Base-by-base conservation (phyloP, 2,888 invertebrate species). In the Rugalucina vietnamica region DNA sequence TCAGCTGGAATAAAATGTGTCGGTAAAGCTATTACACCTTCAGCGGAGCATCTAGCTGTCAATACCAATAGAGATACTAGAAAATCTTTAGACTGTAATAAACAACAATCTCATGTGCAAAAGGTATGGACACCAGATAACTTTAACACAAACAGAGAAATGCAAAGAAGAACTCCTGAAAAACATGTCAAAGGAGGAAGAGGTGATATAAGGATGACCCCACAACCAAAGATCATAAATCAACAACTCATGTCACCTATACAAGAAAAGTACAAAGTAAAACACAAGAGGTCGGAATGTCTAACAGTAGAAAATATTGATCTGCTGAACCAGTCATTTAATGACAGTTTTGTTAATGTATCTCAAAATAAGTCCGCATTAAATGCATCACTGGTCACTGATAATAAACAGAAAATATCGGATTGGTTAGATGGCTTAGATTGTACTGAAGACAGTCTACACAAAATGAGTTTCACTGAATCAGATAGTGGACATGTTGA, bases 271-370 rank as follows among this genome's bases (percentile, higher is more conserved):
- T 65, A n/a, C 65, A 65, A 34, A 34, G 34, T 18, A 34, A 65
- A 65, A 34, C 65, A 65, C 10, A 65, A 12, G 34, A 65, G 34
- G 21, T 65, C 65, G 14, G 65, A 65, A 36, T 49, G 57, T 12
- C 75, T 82, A 1, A 82, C 80, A 65, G 29, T 73, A 14, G 71
- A 85, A 37, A 85, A 85, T 72, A 29, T 85, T 36, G 32, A 80
- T 43, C 24, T 60, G 24, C 82, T 85, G 24, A 85, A 85, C 69
- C 60, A 85, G 37, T 82, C 85, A 18, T 73, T 80, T 34, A 60
- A 74, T 24, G 80, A 82, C 18, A 65, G 76, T 14, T 76, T 81
- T 39, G 24, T 82, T 27, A 82, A 85, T 79, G 74, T 85, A 14
- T 82, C 85, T 12, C 18, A 78, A 8, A 82, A 82, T 24, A 43